Conservation (phyloP, 2,888 invertebrate species). For the Tanytarsus gracilentus region DNA sequence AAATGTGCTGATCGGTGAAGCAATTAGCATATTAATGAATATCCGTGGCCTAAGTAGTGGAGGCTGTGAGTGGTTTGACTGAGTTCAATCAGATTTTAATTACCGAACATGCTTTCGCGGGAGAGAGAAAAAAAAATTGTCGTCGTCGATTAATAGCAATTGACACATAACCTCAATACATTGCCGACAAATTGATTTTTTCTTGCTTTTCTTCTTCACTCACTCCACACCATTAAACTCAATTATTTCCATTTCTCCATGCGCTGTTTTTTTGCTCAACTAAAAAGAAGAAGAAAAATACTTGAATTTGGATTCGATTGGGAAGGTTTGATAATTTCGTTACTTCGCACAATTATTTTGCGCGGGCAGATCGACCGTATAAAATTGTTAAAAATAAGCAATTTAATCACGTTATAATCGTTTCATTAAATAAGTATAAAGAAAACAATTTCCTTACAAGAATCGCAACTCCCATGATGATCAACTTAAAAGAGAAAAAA, state of each 20-base stretch:
- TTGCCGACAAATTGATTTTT: neutral
- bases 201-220: neutral
- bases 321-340: neutral
- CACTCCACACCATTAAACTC: neutral
- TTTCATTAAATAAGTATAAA: constrained; percentile 23
- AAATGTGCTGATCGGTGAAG: constrained; percentile 25
- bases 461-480: neutral
- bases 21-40: constrained; percentile 23
- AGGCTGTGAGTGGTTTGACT: neutral
- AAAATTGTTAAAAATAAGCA: constrained; percentile 9
- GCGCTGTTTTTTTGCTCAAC: neutral
- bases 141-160: constrained; percentile 15
- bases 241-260: neutral
- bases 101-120: neutral
- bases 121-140: neutral
- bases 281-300: neutral
- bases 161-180: constrained; percentile 24
- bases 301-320: neutral
- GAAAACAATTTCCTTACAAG: constrained; percentile 10
- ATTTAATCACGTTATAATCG: constrained; percentile 24
- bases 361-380: neutral
- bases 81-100: constrained; percentile 12
- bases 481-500: neutral
- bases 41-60: neutral
- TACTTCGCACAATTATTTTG: neutral